Percentiles rank a stretch among this genome's conserved stretches.
Evolutionary conservation across 2,797 vertebrate species (phyloP).

Genomic region (Pantherophis vulpinus): DNA sequence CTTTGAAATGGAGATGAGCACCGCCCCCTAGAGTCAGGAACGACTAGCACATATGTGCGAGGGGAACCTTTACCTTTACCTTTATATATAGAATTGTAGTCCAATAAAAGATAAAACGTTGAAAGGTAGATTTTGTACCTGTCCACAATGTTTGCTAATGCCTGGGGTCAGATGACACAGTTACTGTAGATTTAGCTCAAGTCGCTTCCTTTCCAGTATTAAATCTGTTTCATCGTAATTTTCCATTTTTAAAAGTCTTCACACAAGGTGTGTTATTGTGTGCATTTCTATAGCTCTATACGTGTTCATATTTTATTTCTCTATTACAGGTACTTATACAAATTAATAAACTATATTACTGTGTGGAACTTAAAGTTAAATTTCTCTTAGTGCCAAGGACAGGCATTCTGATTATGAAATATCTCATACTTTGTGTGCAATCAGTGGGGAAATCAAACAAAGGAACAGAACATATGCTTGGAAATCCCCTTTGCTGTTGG

Average conservation of each 20-base stretch:
- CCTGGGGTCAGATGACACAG: neutral
- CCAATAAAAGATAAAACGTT: neutral
- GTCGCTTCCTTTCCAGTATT: neutral
- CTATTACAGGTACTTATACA: neutral
- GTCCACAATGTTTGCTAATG: neutral
- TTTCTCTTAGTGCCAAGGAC: neutral
- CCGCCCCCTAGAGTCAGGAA: no score
- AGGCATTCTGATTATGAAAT: conserved; percentile 25
- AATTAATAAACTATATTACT: neutral
- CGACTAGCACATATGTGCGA: no score
- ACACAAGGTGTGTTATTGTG: neutral
- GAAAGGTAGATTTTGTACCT: neutral
- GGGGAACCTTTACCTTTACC: no score
- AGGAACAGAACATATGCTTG: neutral
- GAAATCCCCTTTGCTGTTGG: conserved; percentile 6
- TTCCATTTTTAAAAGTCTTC: neutral
- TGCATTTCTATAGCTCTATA: neutral
- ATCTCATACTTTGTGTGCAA: neutral
- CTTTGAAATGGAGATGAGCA: no score
- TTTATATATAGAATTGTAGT: neutral
- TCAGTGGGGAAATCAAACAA: conserved; percentile 25
- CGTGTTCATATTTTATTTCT: neutral
- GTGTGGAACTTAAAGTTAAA: neutral
- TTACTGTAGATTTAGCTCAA: neutral
- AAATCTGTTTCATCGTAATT: neutral